Evolutionary conservation across 2,888 invertebrate genomes (phyloP), one percentile per base, ranked within the genome.

Genomic region (Trichogramma evanescens): DNA sequence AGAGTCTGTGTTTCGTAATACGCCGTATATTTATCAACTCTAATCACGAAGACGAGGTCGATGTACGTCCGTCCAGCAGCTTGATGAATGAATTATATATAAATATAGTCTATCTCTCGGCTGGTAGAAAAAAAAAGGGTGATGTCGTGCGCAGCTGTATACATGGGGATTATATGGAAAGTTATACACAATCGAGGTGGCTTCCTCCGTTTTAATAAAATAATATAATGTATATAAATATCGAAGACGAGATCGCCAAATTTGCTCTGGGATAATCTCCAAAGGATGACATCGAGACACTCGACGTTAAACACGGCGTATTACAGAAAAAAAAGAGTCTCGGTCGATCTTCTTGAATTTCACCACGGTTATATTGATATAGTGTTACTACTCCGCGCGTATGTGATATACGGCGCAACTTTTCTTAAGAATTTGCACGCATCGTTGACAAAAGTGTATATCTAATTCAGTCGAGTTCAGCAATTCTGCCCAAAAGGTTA

Each of bases 21-120:
- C 56, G 52, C 50, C 65, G 58, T 63, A 59, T 63, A 61, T 63
- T 64, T 63, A 59, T 49, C 54, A 62, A 63, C 66, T 50, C 59
- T 26, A 56, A 59, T 59, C 59, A 59, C 59, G 59, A 39, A 6
- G 52, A 55, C 39, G 60, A 50, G 53, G 41, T 38, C 50, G 50
- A 51, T 50, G 58, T 52, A 58, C 58, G 57, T 61, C 43, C 57
- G 52, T 5, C 4, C 51, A 42, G 48, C 44, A 44, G 48, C 55
- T 43, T 46, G 61, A 10, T 57, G 58, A 58, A 58, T 58, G 56
- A 56, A 54, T 54, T 50, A 50, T 46, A 57, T 26, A 26, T 26
- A 26, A 26, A 26, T 26, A 26, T 26, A 26, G 26, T 2, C 26
- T 26, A 26, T 26, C 26, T 26, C 26, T 26, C 26, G 1, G 57